phyloP scores from a whole-genome alignment of 2,888 invertebrate species.

The Drosophila koepferae region DNA sequence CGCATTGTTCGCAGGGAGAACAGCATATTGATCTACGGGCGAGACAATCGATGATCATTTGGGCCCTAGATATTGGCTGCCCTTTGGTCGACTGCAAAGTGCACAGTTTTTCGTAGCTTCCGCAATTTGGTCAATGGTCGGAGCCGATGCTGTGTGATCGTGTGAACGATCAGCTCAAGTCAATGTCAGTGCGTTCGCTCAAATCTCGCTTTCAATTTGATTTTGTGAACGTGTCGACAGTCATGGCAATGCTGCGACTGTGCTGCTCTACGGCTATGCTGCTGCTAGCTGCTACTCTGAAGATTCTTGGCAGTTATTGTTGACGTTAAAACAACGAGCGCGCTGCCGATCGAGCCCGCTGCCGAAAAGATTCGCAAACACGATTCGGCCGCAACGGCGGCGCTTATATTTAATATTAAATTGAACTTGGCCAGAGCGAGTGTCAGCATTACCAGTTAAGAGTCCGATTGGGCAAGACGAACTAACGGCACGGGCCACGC shows the following conservation, averaged over 20 bases:
- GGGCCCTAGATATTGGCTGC: slow-evolving; percentile 18
- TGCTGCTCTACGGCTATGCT: slow-evolving; percentile 9
- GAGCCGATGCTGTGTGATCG: slow-evolving; percentile 29
- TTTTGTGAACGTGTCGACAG: slow-evolving; percentile 69
- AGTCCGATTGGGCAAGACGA: slow-evolving; percentile 71
- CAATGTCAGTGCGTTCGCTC: slow-evolving; percentile 59
- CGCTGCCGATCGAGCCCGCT: slow-evolving; percentile 34
- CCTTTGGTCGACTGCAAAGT: slow-evolving; percentile 37
- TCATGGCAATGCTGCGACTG: slow-evolving; percentile 46
- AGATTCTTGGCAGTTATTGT: slow-evolving; percentile 57
- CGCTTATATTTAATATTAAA: slow-evolving; percentile 77
- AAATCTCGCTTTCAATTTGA: slow-evolving; percentile 65
- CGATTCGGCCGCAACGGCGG: slow-evolving; percentile 48
- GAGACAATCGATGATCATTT: not conserved
- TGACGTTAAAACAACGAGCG: slow-evolving; percentile 26
- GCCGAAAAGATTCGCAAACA: slow-evolving; percentile 55
- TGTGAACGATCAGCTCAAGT: slow-evolving; percentile 67
- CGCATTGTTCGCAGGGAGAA: slow-evolving; percentile 30
- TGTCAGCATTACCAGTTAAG: slow-evolving; percentile 78
- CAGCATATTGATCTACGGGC: slow-evolving; percentile 22
- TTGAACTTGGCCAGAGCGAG: slow-evolving; percentile 74
- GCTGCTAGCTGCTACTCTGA: slow-evolving; percentile 28
- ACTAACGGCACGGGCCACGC: slow-evolving; percentile 66
- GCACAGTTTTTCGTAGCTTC: slow-evolving; percentile 40
- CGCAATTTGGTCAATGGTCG: slow-evolving; percentile 62